Evolutionary conservation across 2,797 vertebrate genomes (phyloP).

Genomic region (Eulemur rubriventer): DNA sequence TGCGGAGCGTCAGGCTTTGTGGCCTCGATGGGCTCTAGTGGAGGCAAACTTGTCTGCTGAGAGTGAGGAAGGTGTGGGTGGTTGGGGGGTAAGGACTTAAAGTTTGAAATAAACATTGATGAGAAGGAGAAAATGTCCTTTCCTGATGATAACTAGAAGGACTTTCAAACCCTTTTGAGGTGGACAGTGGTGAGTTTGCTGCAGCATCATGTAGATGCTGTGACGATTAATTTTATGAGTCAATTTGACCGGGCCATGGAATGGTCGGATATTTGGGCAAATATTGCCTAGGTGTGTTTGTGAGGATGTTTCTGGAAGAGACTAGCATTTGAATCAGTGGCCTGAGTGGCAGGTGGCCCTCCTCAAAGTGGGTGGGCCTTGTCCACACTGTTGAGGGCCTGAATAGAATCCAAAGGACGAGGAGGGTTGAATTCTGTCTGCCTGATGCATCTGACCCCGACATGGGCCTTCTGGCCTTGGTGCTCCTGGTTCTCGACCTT

Average conservation of each 20-base stretch:
- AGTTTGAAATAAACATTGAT: neutral
- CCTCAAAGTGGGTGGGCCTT: neutral
- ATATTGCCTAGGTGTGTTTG: neutral
- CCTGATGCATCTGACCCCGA: neutral
- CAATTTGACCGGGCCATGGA: neutral
- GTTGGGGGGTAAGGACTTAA: neutral
- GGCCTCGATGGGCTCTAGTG: neutral
- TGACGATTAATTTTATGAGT: neutral
- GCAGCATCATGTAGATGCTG: neutral
- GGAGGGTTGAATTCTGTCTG: neutral
- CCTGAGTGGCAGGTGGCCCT: neutral
- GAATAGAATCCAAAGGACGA: too few species aligned
- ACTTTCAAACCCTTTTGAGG: neutral
- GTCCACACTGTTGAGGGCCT: neutral
- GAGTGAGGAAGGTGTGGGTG: neutral
- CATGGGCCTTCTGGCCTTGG: neutral
- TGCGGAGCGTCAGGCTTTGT: neutral
- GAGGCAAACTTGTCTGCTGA: neutral
- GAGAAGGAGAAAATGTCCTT: neutral
- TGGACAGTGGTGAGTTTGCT: neutral
- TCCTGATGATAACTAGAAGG: neutral
- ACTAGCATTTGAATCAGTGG: neutral
- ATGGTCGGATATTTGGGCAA: neutral
- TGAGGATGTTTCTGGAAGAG: neutral
- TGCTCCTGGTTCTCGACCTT: neutral